A percentile compares a stretch with the other conserved stretches of the same genome.
These are phyloP conservation scores for Acanthornis magna DNA, from an alignment of 2,797 vertebrate species.

Conservation along the genomic window DNA sequence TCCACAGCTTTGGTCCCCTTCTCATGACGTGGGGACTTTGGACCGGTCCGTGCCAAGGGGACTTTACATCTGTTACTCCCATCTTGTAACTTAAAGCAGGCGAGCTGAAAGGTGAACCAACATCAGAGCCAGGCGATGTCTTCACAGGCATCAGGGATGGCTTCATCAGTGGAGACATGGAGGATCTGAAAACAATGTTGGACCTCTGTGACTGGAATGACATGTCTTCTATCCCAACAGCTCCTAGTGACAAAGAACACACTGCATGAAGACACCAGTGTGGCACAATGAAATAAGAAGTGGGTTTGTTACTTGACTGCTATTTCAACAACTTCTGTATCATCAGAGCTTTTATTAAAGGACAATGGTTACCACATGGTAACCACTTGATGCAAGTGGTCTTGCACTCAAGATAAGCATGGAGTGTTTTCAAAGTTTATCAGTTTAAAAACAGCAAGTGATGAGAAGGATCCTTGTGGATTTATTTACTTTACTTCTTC, in stretches of 20 bases:
- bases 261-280: not conserved
- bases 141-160: conserved; percentile 73
- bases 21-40: conserved; percentile 84
- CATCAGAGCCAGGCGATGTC: conserved; percentile 77
- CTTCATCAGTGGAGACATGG: conserved; percentile 80
- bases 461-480: not conserved
- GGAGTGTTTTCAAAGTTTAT: not conserved
- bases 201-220: conserved; percentile 75
- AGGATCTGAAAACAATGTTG: conserved; percentile 68
- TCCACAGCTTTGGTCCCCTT: conserved; percentile 90
- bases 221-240: conserved; percentile 72
- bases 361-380: not conserved
- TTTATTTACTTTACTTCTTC: not conserved
- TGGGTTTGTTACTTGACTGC: not conserved
- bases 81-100: conserved; percentile 75
- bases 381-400: not conserved
- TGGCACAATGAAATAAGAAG: not conserved
- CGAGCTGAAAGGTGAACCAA: conserved; percentile 81
- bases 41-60: conserved; percentile 79
- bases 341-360: not conserved
- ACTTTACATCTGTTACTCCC: conserved; percentile 75
- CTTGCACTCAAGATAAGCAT: not conserved
- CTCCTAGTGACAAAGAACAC: conserved; percentile 58
- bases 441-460: not conserved
- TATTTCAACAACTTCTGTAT: not conserved